Evolutionary conservation across 2,113 vertebrate species (phyloP), one percentile per base, ranked within the genome.

Genomic region (Leucosticte australis): DNA sequence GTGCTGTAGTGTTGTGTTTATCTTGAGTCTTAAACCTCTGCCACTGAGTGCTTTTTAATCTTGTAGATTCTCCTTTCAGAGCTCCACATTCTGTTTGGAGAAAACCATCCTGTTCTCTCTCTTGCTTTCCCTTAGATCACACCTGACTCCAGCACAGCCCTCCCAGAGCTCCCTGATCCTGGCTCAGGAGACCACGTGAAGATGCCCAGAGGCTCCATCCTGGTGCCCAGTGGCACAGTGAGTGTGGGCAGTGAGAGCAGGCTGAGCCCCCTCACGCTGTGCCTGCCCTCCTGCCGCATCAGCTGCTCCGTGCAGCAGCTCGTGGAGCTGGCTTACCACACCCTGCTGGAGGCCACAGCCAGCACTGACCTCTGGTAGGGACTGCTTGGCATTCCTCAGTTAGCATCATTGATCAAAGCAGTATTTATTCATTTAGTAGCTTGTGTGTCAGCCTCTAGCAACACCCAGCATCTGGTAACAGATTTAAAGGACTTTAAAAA

Each of bases 291-390:
- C 0, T 99, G 99, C 89, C 98, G 98, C 70, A 98, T 99, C 98
- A 99, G 99, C 59, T 98, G 98, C 26, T 99, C 99, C 0, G 99
- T 99, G 96, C 98, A 99, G 97, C 98, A 99, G 52, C 97, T 99
- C 77, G 98, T 99, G 98, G 98, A 98, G 63, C 97, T 99, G 84
- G 98, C 99, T 12, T 98, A 99, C 9, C 98, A 98, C 96, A 99
- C 99, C 0, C 98, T 99, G 74, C 78, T 97, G 52, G 99, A 99
- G 90, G 99, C 99, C 4, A 98, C 98, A 4, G 97, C 97, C 68
- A 99, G 99, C 97, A 99, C 98, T 3, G 97, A 98, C 15, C 98
- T 99, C 35, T 99, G 99, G 99, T 99, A 97, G 11, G 98, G 63
- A 3, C 52, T 30, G 1, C 0, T 2, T 27, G 7, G 16, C 42